phyloP scores from a whole-genome alignment of 2,888 invertebrate species.

The Theretra japonica region DNA sequence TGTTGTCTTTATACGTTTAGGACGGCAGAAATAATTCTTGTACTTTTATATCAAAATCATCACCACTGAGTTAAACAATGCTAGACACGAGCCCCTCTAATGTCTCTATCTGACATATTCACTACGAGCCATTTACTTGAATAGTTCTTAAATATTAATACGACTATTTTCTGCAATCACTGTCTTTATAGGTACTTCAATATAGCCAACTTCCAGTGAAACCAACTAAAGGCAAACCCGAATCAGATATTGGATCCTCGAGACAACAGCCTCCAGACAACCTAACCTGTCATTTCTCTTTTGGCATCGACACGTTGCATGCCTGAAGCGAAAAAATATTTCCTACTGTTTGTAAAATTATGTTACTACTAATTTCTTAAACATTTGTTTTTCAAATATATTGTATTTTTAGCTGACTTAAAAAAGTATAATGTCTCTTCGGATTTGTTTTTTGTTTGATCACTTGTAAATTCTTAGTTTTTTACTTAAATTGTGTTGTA shows the following conservation, averaged over 20 bases:
- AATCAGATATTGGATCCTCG: constrained; percentile 51
- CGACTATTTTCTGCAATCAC: background rate
- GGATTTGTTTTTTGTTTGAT: too few species aligned
- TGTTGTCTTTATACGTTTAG: too few species aligned
- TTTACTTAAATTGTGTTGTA: too few species aligned
- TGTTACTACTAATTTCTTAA: background rate
- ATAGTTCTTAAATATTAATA: background rate
- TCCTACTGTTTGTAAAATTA: background rate
- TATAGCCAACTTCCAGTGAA: constrained; percentile 61
- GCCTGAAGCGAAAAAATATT: constrained; percentile 22
- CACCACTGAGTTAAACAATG: too few species aligned
- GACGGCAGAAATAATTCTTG: too few species aligned
- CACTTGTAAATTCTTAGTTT: background rate
- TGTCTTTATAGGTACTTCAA: constrained; percentile 60
- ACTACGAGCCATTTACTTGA: too few species aligned
- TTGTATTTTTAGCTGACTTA: too few species aligned
- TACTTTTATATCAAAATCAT: too few species aligned
- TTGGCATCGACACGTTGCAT: constrained; percentile 70
- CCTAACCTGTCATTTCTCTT: constrained; percentile 79
- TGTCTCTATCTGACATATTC: too few species aligned
- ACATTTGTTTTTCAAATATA: background rate
- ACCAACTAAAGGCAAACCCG: constrained; percentile 60
- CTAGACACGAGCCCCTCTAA: too few species aligned
- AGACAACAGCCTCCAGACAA: constrained; percentile 72
- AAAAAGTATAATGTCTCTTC: too few species aligned